Evolutionary conservation across 2,797 vertebrate genomes (phyloP).

Genomic region (Oreochromis mossambicus): DNA sequence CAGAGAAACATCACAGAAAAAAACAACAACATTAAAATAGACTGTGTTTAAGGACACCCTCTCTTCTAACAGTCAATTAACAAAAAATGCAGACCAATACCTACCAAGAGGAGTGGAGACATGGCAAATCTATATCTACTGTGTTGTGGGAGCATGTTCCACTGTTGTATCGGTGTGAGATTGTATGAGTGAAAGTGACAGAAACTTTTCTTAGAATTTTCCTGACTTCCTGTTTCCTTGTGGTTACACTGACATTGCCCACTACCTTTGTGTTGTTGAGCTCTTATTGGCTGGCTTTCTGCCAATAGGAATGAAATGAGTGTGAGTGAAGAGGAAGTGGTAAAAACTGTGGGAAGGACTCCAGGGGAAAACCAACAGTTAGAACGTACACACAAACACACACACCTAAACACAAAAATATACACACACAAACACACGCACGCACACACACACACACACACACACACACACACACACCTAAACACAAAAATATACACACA

Average conservation of each 20-base stretch:
- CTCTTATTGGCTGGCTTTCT: constrained; percentile 64
- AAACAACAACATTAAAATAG: not conserved
- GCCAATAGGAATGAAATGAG: constrained; percentile 53
- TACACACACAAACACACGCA: not conserved
- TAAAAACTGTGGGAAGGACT: constrained; percentile 61
- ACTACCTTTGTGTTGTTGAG: constrained; percentile 51
- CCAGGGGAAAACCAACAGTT: constrained; percentile 72
- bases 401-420: not conserved
- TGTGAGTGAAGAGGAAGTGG: constrained; percentile 67
- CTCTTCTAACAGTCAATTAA: not conserved
- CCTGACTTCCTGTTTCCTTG: constrained; percentile 76
- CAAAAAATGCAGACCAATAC: not conserved
- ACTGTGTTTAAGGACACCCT: not conserved
- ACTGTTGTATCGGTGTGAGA: not conserved
- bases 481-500: not conserved
- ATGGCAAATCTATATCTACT: not conserved
- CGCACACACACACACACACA: not conserved
- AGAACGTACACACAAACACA: not conserved
- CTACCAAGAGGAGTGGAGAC: constrained; percentile 6
- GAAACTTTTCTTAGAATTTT: constrained; percentile 60
- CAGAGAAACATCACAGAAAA: not conserved
- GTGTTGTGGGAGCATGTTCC: constrained; percentile 12
- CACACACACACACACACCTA: not conserved
- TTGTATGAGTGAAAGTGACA: constrained; percentile 60
- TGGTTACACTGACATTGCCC: constrained; percentile 57